phyloP scores from a whole-genome alignment of 2,113 vertebrate genomes.

The Copsychus sechellarum region DNA sequence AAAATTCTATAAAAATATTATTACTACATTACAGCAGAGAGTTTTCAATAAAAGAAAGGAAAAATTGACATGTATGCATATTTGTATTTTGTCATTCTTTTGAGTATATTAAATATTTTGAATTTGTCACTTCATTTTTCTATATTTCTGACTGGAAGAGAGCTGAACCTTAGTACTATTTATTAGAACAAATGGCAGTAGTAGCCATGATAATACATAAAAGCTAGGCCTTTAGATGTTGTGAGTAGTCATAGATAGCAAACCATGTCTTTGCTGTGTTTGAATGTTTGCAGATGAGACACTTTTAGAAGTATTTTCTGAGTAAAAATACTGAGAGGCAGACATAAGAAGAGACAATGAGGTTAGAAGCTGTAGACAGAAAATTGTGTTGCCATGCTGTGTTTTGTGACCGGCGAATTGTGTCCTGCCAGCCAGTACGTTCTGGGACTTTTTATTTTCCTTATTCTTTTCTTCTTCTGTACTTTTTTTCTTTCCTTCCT shows the following conservation, averaged over 20 bases:
- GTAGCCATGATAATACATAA: background rate
- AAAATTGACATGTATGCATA: background rate
- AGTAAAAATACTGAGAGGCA: background rate
- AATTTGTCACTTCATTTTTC: background rate
- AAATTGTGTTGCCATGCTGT: background rate
- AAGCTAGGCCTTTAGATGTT: background rate
- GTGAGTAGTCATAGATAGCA: background rate
- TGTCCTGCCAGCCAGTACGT: background rate
- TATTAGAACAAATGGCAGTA: background rate
- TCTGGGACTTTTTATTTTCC: background rate
- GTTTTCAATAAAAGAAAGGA: background rate
- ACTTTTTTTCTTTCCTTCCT: background rate
- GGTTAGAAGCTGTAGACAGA: background rate
- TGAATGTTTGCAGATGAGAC: background rate
- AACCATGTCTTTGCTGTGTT: background rate
- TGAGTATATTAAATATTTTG: background rate
- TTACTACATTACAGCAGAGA: background rate
- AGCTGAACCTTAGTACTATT: background rate
- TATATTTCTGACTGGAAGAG: background rate
- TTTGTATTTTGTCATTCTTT: background rate
- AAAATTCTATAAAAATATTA: background rate
- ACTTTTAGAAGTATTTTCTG: background rate
- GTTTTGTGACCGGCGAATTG: fast-evolving
- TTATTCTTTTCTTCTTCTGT: background rate
- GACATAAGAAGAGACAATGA: background rate